Evolutionary conservation across 2,888 invertebrate species (phyloP), one percentile per base, ranked within the genome.

Genomic region (Rhagonycha fulva): DNA sequence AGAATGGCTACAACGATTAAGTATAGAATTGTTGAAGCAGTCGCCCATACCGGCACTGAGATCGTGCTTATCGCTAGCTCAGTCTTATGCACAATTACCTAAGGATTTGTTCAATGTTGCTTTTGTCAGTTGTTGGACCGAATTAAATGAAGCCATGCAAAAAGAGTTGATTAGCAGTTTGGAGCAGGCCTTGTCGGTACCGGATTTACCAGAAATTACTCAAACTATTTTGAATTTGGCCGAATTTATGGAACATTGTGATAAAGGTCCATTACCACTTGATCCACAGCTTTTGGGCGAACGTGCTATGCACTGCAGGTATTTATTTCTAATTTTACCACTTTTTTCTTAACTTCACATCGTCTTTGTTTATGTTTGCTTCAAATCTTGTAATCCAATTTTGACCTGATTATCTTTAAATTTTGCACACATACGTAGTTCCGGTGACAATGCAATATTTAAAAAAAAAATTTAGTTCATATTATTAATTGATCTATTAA

Each of bases 201-300:
- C 97, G 4, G 98, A 98, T 85, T 93, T 98, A 72, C 97, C 98
- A 0, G 98, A 99, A 87, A 94, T 98, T 66, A 98, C 98, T 0
- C 98, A 98, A 84, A 97, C 98, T 0, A 95, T 99, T 78, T 90
- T 99, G 12, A 99, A 99, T 89, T 89, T 99, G 78, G 98, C 98
- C 0, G 99, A 99, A 87, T 99, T 99, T 84, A 98, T 99, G 98
- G 99, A 99, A 84, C 99, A 99, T 86, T 99, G 98, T 84, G 99
- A 99, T 84, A 95, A 96, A 85, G 98, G 98, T 24, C 95, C 98
- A 0, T 88, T 99, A 78, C 98, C 98, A 0, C 91, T 99, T 76
- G 94, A 97, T 76, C 93, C 95, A 0, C 94, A 95, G 76, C 88
- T 98, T 70, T 89, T 99, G 0, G 98, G 98, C 0, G 95, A 97